phyloP scores from a whole-genome alignment of 1,140 invertebrate species.

The Lineus longissimus region DNA sequence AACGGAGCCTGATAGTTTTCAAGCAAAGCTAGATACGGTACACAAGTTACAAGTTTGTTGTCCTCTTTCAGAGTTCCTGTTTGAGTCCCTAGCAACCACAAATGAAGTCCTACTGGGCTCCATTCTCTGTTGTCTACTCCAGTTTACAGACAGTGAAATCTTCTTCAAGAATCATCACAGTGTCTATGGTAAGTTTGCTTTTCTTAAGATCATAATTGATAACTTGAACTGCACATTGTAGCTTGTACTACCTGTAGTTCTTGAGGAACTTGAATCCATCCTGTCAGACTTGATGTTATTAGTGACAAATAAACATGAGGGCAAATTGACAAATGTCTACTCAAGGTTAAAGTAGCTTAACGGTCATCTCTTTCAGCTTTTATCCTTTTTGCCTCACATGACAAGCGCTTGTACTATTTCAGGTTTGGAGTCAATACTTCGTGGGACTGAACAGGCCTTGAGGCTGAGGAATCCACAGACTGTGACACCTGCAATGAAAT shows the following conservation, averaged over 20 bases:
- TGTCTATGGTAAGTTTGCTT: conserved; percentile 2
- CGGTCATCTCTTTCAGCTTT: too few species aligned
- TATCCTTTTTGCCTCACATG: too few species aligned
- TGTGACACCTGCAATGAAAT: background rate
- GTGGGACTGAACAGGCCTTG: background rate
- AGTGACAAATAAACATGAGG: too few species aligned
- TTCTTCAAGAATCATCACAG: conserved; percentile 9
- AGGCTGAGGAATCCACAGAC: background rate
- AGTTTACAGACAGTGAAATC: background rate
- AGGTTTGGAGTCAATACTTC: conserved; percentile 8
- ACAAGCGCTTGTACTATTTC: background rate
- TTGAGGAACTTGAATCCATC: too few species aligned
- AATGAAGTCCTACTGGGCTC: conserved; percentile 2
- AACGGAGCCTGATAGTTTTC: too few species aligned
- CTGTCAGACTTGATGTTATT: too few species aligned
- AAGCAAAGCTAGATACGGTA: too few species aligned
- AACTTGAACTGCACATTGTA: background rate
- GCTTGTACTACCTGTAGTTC: background rate
- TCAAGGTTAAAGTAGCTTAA: too few species aligned
- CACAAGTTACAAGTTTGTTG: too few species aligned
- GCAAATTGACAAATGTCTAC: too few species aligned
- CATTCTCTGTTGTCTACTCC: background rate
- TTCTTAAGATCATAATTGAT: background rate
- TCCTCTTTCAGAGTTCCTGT: conserved; percentile 8
- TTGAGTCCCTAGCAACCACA: conserved; percentile 6